Percentiles rank a stretch among this genome's conserved stretches.
Conservation (phyloP, 2,888 invertebrate species). For the Pseudococcus jackbeardsleyi region DNA sequence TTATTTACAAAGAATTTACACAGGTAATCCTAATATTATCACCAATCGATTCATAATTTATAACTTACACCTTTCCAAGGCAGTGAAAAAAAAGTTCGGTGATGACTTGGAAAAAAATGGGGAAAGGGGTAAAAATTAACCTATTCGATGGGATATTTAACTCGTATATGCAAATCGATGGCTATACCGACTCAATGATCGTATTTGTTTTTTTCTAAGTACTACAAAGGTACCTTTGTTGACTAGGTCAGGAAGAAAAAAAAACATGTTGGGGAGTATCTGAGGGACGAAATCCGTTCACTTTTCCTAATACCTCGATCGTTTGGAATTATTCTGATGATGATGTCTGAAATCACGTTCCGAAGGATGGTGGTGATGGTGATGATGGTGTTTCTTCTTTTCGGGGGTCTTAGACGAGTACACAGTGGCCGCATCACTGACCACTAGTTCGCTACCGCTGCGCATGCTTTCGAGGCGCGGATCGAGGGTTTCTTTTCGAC, state of each 20-base stretch:
- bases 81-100: not conserved
- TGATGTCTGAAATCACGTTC: constrained; percentile 67
- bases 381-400: constrained; percentile 80
- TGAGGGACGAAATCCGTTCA: not conserved
- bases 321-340: constrained; percentile 59
- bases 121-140: not conserved
- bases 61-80: not conserved
- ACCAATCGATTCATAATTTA: not conserved
- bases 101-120: not conserved
- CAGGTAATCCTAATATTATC: not conserved
- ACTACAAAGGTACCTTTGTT: not conserved
- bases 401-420: constrained; percentile 72
- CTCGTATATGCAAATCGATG: constrained; percentile 4
- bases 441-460: constrained; percentile 84
- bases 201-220: not conserved
- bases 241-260: not conserved
- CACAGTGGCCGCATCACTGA: constrained; percentile 75
- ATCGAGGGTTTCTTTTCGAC: constrained; percentile 81
- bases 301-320: constrained; percentile 51
- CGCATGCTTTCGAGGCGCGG: constrained; percentile 73
- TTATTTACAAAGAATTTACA: constrained; percentile 15
- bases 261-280: not conserved
- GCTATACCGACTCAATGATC: not conserved
- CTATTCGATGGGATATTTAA: constrained; percentile 27
- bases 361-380: constrained; percentile 76